Conservation (phyloP, 1,140 invertebrate genomes). For the Drosophila ambigua region DNA sequence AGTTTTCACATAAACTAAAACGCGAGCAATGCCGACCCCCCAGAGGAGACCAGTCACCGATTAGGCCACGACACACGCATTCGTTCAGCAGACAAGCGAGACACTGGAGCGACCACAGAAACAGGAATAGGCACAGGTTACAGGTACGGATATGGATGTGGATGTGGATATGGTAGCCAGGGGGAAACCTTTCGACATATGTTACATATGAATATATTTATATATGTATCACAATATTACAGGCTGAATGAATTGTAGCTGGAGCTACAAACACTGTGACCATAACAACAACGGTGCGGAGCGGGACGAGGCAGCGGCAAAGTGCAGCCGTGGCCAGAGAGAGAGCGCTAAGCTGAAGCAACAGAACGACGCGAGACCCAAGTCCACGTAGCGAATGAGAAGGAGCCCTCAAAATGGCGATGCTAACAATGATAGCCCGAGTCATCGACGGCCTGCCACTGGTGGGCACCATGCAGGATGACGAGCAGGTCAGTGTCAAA, state of each 20-base stretch:
- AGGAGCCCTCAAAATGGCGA: conserved; percentile 88
- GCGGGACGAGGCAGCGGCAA: conserved; percentile 35
- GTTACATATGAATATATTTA: no score
- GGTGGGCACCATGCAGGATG: conserved; percentile 98
- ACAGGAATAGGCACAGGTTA: no score
- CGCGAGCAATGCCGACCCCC: neutral
- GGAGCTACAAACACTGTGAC: no score
- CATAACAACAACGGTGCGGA: neutral
- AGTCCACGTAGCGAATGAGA: conserved; percentile 12
- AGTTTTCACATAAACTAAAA: conserved; percentile 3
- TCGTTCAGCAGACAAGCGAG: neutral
- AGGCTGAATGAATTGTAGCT: no score
- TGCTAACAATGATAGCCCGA: conserved; percentile 98
- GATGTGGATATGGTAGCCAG: no score
- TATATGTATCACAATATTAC: no score
- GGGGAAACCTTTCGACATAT: no score
- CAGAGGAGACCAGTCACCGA: no score
- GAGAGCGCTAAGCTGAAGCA: conserved; percentile 5
- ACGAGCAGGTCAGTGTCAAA: conserved; percentile 93
- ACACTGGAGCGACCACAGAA: no score
- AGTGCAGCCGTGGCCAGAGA: conserved; percentile 65
- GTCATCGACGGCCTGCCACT: conserved; percentile 97
- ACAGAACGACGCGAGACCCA: conserved; percentile 4
- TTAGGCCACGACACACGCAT: no score
- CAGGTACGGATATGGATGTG: no score